A percentile compares a stretch with the other conserved stretches of the same genome.
phyloP scores from a whole-genome alignment of 2,113 vertebrate genomes.

The Macaca nemestrina region DNA sequence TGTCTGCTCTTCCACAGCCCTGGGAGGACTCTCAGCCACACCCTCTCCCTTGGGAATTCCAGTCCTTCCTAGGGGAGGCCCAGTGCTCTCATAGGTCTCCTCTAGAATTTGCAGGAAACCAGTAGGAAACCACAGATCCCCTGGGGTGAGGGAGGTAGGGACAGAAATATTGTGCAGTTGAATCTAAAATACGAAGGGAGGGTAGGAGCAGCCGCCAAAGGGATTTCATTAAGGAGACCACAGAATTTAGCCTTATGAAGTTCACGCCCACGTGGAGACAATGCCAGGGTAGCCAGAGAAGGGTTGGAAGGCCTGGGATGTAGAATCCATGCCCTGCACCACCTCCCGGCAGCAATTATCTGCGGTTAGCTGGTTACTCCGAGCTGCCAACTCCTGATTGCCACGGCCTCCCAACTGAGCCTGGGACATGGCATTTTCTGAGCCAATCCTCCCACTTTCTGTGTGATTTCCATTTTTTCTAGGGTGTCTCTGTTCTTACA shows the following conservation, averaged over 20 bases:
- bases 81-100: slow-evolving; percentile 37
- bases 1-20: neutral
- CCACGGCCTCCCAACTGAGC: neutral
- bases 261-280: neutral
- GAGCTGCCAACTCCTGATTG: neutral
- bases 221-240: slow-evolving; percentile 70
- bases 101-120: slow-evolving; percentile 37
- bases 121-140: slow-evolving; percentile 67
- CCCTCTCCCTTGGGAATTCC: neutral
- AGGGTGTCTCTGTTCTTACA: slow-evolving; percentile 51
- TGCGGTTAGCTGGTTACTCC: neutral
- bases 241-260: neutral
- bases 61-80: neutral
- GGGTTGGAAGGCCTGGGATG: neutral
- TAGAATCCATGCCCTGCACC: neutral
- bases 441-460: neutral
- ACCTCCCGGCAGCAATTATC: neutral
- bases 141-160: neutral
- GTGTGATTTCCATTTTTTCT: neutral
- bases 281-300: neutral
- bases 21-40: fast-evolving
- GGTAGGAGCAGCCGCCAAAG: neutral
- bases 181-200: slow-evolving; percentile 34
- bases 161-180: slow-evolving; percentile 57
- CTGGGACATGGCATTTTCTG: fast-evolving